Percentiles rank a stretch among this genome's conserved stretches.
Evolutionary conservation across 1,140 invertebrate species (phyloP).

Genomic region (Drosophila nikananu): DNA sequence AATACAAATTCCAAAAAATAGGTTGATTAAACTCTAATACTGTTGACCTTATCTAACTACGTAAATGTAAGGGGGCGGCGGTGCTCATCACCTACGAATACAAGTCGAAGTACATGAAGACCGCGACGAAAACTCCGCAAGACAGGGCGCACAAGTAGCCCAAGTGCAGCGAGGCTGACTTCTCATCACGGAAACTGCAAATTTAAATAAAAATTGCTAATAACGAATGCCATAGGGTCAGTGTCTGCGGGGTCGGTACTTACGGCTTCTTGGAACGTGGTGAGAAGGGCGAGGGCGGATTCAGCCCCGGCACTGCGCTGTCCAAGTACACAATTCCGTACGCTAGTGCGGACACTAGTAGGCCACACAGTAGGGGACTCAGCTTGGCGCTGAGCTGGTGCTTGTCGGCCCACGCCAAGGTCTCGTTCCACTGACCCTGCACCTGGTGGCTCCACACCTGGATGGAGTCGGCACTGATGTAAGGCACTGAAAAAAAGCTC

Average conservation of each 20-base stretch:
- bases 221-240: not conserved
- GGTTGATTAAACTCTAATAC: constrained; percentile 49
- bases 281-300: constrained; percentile 86
- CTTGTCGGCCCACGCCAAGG: constrained; percentile 53
- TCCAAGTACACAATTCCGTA: constrained; percentile 86
- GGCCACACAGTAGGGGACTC: constrained; percentile 70
- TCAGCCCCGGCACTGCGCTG: constrained; percentile 85
- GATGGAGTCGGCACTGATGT: constrained; percentile 45
- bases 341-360: constrained; percentile 77
- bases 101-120: constrained; percentile 59
- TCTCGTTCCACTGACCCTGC: constrained; percentile 48
- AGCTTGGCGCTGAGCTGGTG: constrained; percentile 58
- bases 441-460: constrained; percentile 46
- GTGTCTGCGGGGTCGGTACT: constrained; percentile 3
- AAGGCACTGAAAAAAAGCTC: constrained; percentile 59
- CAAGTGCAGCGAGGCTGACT: constrained; percentile 47
- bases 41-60: constrained; percentile 37
- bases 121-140: constrained; percentile 54
- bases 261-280: constrained; percentile 73
- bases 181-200: constrained; percentile 52
- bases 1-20: constrained; percentile 25
- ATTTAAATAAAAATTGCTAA: constrained; percentile 12
- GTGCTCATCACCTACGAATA: constrained; percentile 22
- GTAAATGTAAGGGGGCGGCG: constrained; percentile 13
- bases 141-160: constrained; percentile 66